These are phyloP conservation scores for Alosa alosa DNA, from an alignment of 2,113 vertebrate species.

Conservation along the genomic window DNA sequence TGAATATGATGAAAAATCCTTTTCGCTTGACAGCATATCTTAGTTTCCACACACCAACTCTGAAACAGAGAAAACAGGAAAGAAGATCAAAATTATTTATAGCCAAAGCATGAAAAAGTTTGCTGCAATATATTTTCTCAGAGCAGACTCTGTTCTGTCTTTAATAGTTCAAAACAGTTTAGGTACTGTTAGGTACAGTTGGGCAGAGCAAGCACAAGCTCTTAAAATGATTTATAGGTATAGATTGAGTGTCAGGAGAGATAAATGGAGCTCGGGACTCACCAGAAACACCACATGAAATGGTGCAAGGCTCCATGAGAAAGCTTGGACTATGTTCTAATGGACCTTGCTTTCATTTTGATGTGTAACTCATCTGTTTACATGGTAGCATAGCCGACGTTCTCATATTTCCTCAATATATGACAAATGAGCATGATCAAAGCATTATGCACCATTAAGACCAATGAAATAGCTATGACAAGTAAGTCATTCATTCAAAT, in stretches of 20 bases:
- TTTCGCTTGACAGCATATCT: not conserved
- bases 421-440: not conserved
- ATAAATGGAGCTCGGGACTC: constrained; percentile 45
- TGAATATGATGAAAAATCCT: not conserved
- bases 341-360: not conserved
- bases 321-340: not conserved
- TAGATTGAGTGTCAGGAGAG: constrained; percentile 49
- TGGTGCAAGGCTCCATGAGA: constrained; percentile 26
- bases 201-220: constrained; percentile 31
- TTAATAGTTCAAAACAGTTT: constrained; percentile 44
- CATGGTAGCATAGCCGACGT: not conserved
- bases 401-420: not conserved
- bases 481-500: too few species aligned
- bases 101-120: constrained; percentile 30
- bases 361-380: not conserved
- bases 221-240: constrained; percentile 54
- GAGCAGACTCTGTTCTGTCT: constrained; percentile 25
- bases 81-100: constrained; percentile 16
- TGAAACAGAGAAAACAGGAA: constrained; percentile 13
- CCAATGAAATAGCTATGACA: not conserved
- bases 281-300: constrained; percentile 39
- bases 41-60: constrained; percentile 11
- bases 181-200: constrained; percentile 13
- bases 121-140: constrained; percentile 31
- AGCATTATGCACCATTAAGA: not conserved